Conservation (phyloP, 2,797 vertebrate species). For the Lepus oiostolus region DNA sequence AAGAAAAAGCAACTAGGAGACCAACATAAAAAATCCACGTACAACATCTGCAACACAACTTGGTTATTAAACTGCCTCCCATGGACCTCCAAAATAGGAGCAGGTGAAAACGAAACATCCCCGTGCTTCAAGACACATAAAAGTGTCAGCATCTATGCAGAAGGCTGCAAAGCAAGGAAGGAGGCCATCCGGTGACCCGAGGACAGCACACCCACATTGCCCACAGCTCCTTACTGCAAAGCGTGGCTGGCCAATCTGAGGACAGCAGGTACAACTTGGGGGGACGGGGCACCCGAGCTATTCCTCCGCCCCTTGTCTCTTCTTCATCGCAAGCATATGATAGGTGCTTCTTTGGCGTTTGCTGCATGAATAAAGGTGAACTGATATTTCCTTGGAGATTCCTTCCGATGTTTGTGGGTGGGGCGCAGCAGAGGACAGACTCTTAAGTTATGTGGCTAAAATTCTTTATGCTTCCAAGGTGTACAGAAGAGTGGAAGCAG, state of each 20-base stretch:
- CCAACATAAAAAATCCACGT: not conserved
- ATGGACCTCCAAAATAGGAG: not conserved
- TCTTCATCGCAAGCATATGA: not conserved
- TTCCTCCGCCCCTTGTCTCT: not conserved
- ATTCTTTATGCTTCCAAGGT: slow-evolving; percentile 20
- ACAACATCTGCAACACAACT: not conserved
- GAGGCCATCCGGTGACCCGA: not conserved
- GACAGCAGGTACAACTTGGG: not conserved
- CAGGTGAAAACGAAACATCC: not conserved
- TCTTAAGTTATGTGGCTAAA: slow-evolving; percentile 28
- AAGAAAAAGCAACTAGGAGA: not conserved
- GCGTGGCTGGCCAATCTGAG: not conserved
- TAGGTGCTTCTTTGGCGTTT: slow-evolving; percentile 43
- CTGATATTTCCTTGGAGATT: slow-evolving; percentile 1
- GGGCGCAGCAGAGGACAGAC: slow-evolving; percentile 37
- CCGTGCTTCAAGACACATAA: not conserved
- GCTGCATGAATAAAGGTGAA: slow-evolving; percentile 45
- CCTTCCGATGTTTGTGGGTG: slow-evolving; percentile 4
- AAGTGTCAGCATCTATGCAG: not conserved
- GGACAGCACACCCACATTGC: not conserved
- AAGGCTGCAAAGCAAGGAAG: slow-evolving; percentile 21
- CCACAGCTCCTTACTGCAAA: slow-evolving; percentile 29
- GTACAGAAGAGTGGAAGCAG: not conserved
- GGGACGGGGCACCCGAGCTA: not conserved
- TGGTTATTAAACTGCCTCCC: not conserved